Evolutionary conservation across 1,140 invertebrate genomes (phyloP), one percentile per base, ranked within the genome.

Genomic region (Anoplophora glabripennis): DNA sequence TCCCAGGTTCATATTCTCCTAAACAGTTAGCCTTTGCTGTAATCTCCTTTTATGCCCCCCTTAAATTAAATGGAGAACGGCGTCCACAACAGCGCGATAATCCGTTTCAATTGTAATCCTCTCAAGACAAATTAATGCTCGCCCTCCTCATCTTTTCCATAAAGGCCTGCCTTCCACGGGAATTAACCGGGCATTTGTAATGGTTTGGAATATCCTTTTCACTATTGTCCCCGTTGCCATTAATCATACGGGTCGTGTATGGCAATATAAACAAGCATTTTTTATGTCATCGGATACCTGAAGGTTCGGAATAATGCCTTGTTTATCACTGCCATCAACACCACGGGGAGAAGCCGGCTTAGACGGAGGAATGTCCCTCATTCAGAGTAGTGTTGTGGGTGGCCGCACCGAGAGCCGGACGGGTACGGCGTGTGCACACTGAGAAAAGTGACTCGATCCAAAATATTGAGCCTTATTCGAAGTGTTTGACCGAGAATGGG

Each of bases 241-340:
- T 73, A 74, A 74, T 74, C 72, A 73, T 74, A 71, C 59, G 65
- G 58, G 63, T 65, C 64, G 65, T 72, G 64, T 66, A 66, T 65
- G 60, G 67, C 67, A 71, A 71, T 75, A 75, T 74, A 75, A 74
- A 75, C 74, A 75, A 72, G 71, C 72, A 72, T 72, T 74, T 75
- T 75, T 75, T 71, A 75, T 72, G 74, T 75, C 74, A 75, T 74
- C 72, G 74, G 72, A 75, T 75, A 75, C 73, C 73, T 75, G 73
- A 72, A 71, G 67, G 63, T 64, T 71, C 64, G 61, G 68, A 71
- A 74, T 75, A 74, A 75, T 75, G 64, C 71, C 66, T 61, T 75
- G 71, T 75, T 75, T 75, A 75, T 75, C 73, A 74, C 61, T 70
- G 73, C 73, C 71, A 75, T 75, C 73, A 75, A 73, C 73, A 75